Conservation (phyloP, 2,888 invertebrate species). For the Caenorhabditis becei region DNA sequence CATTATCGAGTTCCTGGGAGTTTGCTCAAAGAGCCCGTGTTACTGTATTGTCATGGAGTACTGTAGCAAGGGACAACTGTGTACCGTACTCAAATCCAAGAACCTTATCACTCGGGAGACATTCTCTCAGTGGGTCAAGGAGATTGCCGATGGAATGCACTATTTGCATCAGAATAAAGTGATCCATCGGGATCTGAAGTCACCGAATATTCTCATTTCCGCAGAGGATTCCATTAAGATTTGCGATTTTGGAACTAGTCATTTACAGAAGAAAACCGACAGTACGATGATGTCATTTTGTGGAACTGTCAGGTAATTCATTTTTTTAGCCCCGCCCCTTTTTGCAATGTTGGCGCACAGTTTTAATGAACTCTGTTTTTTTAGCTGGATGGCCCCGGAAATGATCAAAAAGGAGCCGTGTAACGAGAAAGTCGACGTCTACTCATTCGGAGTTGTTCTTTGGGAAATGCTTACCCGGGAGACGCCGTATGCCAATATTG, state of each 20-base stretch:
- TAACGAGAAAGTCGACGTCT: conserved; percentile 97
- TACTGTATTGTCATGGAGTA: conserved; percentile 98
- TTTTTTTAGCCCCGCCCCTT: background rate
- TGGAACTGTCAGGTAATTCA: conserved; percentile 86
- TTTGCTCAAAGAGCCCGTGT: conserved; percentile 93
- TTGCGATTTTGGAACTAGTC: conserved; percentile 96
- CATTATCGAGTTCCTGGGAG: conserved; percentile 86
- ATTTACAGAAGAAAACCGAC: conserved; percentile 67
- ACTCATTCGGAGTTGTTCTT: conserved; percentile 97
- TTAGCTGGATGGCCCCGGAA: conserved; percentile 98
- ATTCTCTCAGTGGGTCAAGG: conserved; percentile 84
- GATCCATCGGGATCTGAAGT: conserved; percentile 97
- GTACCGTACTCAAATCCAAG: conserved; percentile 88
- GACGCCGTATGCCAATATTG: conserved; percentile 93
- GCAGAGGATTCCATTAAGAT: conserved; percentile 88
- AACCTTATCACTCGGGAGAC: conserved; percentile 19
- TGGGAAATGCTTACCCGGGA: conserved; percentile 98
- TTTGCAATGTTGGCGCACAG: background rate
- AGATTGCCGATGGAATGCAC: conserved; percentile 96
- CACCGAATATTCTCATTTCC: conserved; percentile 88
- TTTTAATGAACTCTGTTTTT: background rate
- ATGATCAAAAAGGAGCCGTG: conserved; percentile 96
- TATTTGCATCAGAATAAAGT: conserved; percentile 96
- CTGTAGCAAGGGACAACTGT: conserved; percentile 95
- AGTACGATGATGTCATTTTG: conserved; percentile 95